Percentiles rank a stretch among this genome's conserved stretches.
phyloP scores from a whole-genome alignment of 1,140 invertebrate species.

The Diuraphis noxia region DNA sequence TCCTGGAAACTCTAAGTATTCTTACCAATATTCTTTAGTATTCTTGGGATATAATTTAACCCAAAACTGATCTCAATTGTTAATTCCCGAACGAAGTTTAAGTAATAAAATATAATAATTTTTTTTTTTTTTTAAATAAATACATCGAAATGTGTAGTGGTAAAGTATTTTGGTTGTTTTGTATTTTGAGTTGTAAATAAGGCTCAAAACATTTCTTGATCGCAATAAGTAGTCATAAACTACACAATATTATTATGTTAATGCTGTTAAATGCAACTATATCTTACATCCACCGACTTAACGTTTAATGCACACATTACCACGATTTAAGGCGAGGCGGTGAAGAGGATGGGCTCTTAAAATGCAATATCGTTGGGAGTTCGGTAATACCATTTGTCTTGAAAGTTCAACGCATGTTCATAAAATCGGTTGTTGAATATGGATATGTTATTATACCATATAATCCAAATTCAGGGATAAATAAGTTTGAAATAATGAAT shows the following conservation, averaged over 20 bases:
- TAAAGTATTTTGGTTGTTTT: neutral
- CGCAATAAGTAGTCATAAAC: neutral
- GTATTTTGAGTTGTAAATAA: neutral
- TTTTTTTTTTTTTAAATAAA: neutral
- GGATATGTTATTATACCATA: neutral
- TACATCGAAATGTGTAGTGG: neutral
- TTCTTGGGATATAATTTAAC: neutral
- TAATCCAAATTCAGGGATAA: neutral
- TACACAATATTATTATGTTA: neutral
- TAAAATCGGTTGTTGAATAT: neutral
- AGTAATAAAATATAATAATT: neutral
- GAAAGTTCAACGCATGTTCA: neutral
- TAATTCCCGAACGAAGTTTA: neutral
- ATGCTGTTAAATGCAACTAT: neutral
- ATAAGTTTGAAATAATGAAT: too few relatives aligned
- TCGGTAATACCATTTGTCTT: neutral
- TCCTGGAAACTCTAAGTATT: neutral
- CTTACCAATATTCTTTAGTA: neutral
- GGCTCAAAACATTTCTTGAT: neutral
- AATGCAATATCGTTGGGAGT: neutral
- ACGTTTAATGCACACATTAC: neutral
- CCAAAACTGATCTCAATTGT: neutral
- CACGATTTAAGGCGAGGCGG: neutral
- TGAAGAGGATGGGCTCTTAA: neutral
- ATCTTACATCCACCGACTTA: neutral